phyloP scores from a whole-genome alignment of 2,888 invertebrate species.

The Nemotelus pantherinus region DNA sequence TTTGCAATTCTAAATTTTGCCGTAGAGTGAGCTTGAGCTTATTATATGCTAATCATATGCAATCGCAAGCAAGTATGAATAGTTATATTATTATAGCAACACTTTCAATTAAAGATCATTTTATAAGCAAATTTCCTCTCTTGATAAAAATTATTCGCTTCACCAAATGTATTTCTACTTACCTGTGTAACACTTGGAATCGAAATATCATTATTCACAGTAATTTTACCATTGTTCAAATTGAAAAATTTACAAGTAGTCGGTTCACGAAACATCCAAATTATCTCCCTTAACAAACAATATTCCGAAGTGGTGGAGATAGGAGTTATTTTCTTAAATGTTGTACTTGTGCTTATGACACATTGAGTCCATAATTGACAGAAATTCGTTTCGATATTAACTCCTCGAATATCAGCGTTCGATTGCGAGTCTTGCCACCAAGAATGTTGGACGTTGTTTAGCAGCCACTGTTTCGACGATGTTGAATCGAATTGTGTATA shows the following conservation, averaged over 20 bases:
- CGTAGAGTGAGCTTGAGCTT: too few relatives aligned
- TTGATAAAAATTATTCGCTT: too few relatives aligned
- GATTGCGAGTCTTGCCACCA: conserved; percentile 64
- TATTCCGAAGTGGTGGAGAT: conserved; percentile 59
- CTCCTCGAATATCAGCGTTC: conserved; percentile 58
- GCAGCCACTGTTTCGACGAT: conserved; percentile 59
- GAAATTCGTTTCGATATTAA: conserved; percentile 62
- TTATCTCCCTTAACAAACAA: conserved; percentile 61
- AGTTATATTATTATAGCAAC: too few relatives aligned
- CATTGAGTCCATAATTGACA: conserved; percentile 62
- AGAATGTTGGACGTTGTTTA: conserved; percentile 61
- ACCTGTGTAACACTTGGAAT: conserved; percentile 60
- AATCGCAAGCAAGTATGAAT: too few relatives aligned
- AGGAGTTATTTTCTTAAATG: conserved; percentile 51
- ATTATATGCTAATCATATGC: too few relatives aligned
- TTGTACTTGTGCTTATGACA: conserved; percentile 52
- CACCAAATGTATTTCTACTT: conserved; percentile 27
- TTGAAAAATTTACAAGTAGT: conserved; percentile 58
- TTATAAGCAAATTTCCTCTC: too few relatives aligned
- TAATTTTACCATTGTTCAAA: conserved; percentile 52
- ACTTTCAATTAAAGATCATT: too few relatives aligned
- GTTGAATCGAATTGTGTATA: conserved; percentile 54
- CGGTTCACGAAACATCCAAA: conserved; percentile 62
- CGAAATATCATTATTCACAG: conserved; percentile 57
- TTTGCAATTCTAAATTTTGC: too few relatives aligned